Percentiles rank a stretch among this genome's conserved stretches.
phyloP scores from a whole-genome alignment of 1,140 invertebrate genomes.

The Drosophila pectinifera region DNA sequence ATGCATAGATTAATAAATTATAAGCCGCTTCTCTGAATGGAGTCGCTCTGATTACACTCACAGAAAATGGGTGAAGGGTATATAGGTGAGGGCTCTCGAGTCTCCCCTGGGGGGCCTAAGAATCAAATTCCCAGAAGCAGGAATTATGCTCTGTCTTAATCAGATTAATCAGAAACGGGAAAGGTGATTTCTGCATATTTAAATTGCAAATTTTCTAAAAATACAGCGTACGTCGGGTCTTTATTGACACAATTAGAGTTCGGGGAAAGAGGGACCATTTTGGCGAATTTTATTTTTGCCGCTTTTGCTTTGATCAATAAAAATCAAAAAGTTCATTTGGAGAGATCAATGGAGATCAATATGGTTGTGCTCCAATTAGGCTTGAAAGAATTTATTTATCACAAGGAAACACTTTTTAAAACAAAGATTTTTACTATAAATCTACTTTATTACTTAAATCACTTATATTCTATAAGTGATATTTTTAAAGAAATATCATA shows the following conservation, averaged over 20 bases:
- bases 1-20: slow-evolving; percentile 84
- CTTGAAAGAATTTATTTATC: too few relatives aligned
- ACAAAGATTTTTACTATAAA: too few relatives aligned
- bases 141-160: slow-evolving; percentile 7
- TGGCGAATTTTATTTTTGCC: background rate
- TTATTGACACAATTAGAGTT: slow-evolving; percentile 10
- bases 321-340: background rate
- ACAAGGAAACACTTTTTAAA: too few relatives aligned
- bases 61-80: slow-evolving; percentile 25
- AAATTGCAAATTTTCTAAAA: background rate
- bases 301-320: slow-evolving; percentile 23
- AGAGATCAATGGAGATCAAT: slow-evolving; percentile 14
- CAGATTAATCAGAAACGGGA: slow-evolving; percentile 15
- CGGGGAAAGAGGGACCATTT: background rate
- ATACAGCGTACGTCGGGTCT: background rate
- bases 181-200: background rate
- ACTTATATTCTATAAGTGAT: too few relatives aligned
- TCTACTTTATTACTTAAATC: too few relatives aligned
- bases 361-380: background rate
- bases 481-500: too few relatives aligned
- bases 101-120: too few relatives aligned
- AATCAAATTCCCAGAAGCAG: slow-evolving; percentile 1
- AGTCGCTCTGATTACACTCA: slow-evolving; percentile 52
- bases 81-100: background rate
- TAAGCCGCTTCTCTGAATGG: slow-evolving; percentile 59